Percentiles rank a stretch among this genome's conserved stretches.
Conservation (phyloP, 2,797 vertebrate genomes). For the Pangasius larnaudii region DNA sequence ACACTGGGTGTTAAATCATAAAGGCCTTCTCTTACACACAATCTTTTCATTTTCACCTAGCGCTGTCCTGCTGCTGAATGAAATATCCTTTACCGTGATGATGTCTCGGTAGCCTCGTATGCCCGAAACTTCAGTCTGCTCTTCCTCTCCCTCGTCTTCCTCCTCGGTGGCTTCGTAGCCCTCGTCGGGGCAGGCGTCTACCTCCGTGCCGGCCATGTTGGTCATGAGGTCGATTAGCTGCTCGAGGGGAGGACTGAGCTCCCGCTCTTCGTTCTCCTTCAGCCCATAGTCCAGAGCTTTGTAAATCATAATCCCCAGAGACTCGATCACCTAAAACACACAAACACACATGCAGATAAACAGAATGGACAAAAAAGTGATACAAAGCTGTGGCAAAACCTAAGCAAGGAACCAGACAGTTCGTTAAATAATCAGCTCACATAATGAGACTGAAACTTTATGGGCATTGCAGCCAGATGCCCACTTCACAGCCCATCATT, state of each 20-base stretch:
- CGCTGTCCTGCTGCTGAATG: background rate
- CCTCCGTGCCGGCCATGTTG: constrained; percentile 79
- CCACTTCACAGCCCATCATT: background rate
- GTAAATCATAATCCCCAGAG: constrained; percentile 96
- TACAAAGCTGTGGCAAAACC: background rate
- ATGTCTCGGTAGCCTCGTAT: constrained; percentile 85
- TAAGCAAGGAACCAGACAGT: background rate
- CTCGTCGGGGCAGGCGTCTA: constrained; percentile 85
- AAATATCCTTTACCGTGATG: constrained; percentile 78
- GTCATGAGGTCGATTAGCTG: constrained; percentile 95
- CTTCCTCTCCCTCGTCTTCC: constrained; percentile 82
- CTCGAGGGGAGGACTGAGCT: constrained; percentile 92
- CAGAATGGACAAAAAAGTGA: background rate
- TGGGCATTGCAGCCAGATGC: background rate
- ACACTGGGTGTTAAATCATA: background rate
- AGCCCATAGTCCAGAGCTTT: constrained; percentile 97
- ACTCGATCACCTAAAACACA: constrained; percentile 87
- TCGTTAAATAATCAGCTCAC: constrained; percentile 1
- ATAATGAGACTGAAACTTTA: background rate
- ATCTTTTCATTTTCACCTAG: background rate
- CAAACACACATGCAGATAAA: background rate
- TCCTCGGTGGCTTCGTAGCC: constrained; percentile 95
- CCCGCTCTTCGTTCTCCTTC: constrained; percentile 94
- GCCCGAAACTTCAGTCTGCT: constrained; percentile 61
- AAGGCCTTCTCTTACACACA: background rate